These are phyloP conservation scores for Spheniscus humboldti DNA, from an alignment of 2,797 vertebrate genomes.

Conservation along the genomic window DNA sequence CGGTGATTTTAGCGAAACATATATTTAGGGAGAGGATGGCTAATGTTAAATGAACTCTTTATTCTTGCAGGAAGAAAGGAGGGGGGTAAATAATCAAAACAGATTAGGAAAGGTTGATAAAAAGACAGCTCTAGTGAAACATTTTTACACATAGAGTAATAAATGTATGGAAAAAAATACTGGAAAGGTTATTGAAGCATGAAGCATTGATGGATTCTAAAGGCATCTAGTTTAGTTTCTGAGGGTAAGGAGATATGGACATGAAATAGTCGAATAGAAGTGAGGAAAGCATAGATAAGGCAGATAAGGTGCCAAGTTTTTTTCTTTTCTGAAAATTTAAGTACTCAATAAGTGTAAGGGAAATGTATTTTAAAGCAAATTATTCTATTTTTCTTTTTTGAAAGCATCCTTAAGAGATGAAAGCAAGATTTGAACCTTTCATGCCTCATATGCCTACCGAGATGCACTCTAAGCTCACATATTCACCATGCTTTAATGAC, in stretches of 20 bases:
- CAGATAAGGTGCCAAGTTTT: neutral
- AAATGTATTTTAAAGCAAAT: neutral
- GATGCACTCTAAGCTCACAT: neutral
- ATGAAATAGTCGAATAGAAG: neutral
- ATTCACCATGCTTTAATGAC: conserved; percentile 8
- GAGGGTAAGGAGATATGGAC: neutral
- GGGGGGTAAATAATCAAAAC: neutral
- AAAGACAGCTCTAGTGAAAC: neutral
- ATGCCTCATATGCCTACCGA: neutral
- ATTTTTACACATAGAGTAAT: neutral
- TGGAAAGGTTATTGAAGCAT: neutral
- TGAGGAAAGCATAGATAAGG: neutral
- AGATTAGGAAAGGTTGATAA: neutral
- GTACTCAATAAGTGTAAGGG: neutral
- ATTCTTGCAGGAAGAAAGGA: neutral
- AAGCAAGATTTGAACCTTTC: neutral
- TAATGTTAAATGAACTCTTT: neutral
- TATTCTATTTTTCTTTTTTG: neutral
- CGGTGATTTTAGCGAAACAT: neutral
- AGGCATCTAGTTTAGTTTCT: neutral
- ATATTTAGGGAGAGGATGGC: neutral
- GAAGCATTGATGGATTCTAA: neutral
- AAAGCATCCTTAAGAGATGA: neutral
- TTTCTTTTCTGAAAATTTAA: neutral
- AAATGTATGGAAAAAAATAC: neutral